These are phyloP conservation scores for Ophonus ardosiacus DNA, from an alignment of 2,888 invertebrate genomes.

Conservation along the genomic window DNA sequence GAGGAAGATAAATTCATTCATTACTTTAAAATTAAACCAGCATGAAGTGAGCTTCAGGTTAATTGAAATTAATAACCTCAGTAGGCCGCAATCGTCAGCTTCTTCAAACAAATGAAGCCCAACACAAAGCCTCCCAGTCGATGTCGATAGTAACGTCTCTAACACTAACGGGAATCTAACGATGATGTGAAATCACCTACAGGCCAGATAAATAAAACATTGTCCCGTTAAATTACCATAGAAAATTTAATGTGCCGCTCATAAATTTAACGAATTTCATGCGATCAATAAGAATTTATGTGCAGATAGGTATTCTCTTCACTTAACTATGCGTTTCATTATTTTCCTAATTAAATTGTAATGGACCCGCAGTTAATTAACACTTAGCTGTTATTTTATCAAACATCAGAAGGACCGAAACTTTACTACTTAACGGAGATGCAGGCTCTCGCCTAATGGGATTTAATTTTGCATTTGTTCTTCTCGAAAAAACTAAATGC, in stretches of 20 bases:
- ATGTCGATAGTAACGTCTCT: constrained; percentile 22
- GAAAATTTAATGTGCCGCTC: constrained; percentile 47
- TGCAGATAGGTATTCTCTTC: constrained; percentile 12
- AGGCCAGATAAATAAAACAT: constrained; percentile 48
- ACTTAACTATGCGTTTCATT: constrained; percentile 9
- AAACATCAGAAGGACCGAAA: neutral
- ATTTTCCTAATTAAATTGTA: constrained; percentile 32
- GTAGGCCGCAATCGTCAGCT: constrained; percentile 34
- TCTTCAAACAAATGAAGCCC: constrained; percentile 37
- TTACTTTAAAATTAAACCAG: constrained; percentile 41
- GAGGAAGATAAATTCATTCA: constrained; percentile 40
- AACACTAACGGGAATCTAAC: constrained; percentile 38
- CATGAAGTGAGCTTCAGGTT: constrained; percentile 11
- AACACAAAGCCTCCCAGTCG: constrained; percentile 37
- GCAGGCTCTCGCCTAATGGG: neutral
- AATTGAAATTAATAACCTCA: constrained; percentile 52
- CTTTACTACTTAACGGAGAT: neutral
- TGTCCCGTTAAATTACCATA: constrained; percentile 54
- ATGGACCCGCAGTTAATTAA: constrained; percentile 24
- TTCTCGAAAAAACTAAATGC: neutral
- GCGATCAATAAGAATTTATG: constrained; percentile 31
- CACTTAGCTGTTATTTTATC: constrained; percentile 8
- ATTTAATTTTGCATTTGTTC: neutral
- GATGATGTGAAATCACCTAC: constrained; percentile 33
- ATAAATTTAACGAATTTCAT: constrained; percentile 38